A percentile compares a stretch with the other conserved stretches of the same genome.
These are phyloP conservation scores for Craterocephalus amniculus DNA, from an alignment of 2,797 vertebrate species.

Conservation along the genomic window DNA sequence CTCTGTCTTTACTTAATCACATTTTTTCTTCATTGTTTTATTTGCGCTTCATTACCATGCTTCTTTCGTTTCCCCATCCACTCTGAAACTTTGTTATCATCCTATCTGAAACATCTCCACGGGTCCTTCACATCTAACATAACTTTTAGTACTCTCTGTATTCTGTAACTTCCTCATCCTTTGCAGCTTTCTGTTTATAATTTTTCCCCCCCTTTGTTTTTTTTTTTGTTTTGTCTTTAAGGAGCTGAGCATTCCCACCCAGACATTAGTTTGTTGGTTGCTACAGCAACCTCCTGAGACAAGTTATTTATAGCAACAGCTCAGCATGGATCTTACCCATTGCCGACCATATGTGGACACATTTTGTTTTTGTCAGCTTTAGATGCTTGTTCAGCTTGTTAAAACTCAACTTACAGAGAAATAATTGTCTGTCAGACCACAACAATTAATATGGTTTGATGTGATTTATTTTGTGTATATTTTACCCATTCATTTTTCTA, in stretches of 20 bases:
- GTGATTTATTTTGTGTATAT: too few species aligned
- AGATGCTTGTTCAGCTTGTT: slow-evolving; percentile 1
- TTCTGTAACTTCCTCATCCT: slow-evolving; percentile 11
- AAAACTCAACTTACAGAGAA: slow-evolving; percentile 18
- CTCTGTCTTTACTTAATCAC: too few species aligned
- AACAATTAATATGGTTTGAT: too few species aligned
- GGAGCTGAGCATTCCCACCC: slow-evolving; percentile 66
- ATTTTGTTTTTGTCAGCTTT: not conserved
- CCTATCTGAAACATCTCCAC: not conserved
- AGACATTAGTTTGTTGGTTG: slow-evolving; percentile 84
- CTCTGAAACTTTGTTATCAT: too few species aligned
- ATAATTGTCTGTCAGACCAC: too few species aligned
- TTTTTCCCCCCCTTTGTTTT: slow-evolving; percentile 26
- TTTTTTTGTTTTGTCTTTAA: slow-evolving; percentile 1
- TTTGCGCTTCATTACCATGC: too few species aligned
- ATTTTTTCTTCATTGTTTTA: not conserved
- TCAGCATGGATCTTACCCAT: slow-evolving; percentile 62
- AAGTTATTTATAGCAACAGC: slow-evolving; percentile 85
- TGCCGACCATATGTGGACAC: slow-evolving; percentile 30
- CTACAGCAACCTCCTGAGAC: slow-evolving; percentile 80
- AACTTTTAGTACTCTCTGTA: not conserved
- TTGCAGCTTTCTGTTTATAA: slow-evolving; percentile 22
- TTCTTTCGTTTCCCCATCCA: too few species aligned
- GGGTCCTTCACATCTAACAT: not conserved
- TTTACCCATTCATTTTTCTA: too few species aligned